Conservation (phyloP, 2,888 invertebrate species). For the Podotricha telesiphe region DNA sequence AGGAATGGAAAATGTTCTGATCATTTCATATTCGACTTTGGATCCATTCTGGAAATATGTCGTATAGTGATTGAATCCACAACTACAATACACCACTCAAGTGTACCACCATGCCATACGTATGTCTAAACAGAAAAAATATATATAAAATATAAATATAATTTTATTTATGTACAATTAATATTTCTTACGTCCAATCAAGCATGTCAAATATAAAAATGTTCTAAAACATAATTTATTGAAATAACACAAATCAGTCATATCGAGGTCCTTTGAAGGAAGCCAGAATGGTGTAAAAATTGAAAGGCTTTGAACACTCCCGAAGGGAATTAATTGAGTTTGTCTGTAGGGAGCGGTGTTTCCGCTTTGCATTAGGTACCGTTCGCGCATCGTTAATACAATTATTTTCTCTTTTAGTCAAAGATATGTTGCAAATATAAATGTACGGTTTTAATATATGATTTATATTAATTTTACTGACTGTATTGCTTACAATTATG, state of each 20-base stretch:
- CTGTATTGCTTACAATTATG: no score
- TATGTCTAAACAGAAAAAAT: no score
- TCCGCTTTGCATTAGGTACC: slow-evolving; percentile 76
- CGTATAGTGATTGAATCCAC: no score
- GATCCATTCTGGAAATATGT: no score
- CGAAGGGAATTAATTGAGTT: slow-evolving; percentile 80
- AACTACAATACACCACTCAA: no score
- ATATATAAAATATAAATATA: no score
- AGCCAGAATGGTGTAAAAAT: slow-evolving; percentile 71
- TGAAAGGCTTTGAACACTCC: slow-evolving; percentile 74
- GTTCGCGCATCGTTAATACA: slow-evolving; percentile 71
- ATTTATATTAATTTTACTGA: neutral
- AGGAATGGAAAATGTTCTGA: no score
- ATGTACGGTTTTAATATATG: slow-evolving; percentile 13
- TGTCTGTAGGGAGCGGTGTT: slow-evolving; percentile 75
- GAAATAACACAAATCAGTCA: slow-evolving; percentile 28
- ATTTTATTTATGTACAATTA: no score
- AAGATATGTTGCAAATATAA: slow-evolving; percentile 31
- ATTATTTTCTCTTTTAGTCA: slow-evolving; percentile 65
- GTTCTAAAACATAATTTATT: slow-evolving; percentile 17
- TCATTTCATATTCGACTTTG: no score
- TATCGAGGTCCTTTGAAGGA: slow-evolving; percentile 36
- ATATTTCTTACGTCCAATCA: neutral
- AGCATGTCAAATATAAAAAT: neutral
- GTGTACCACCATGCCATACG: no score